phyloP scores from a whole-genome alignment of 2,888 invertebrate species.

The Halictus quadricinctus region DNA sequence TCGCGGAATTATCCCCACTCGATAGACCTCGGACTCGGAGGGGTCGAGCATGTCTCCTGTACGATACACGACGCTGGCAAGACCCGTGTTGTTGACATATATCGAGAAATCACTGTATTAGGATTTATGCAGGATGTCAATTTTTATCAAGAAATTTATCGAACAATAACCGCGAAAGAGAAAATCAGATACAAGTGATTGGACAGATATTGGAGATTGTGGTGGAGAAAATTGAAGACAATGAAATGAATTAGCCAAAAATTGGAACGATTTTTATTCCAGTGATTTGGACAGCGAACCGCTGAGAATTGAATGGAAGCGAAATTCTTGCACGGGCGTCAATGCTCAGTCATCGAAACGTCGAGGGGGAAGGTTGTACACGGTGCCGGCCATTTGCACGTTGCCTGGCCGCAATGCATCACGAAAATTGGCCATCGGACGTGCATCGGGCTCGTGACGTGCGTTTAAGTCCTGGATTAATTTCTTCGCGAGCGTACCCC shows the following conservation, averaged over 20 bases:
- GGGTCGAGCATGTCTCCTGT: too few relatives aligned
- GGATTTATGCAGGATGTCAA: too few relatives aligned
- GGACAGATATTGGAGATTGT: too few relatives aligned
- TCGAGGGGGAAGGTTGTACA: conserved; percentile 9
- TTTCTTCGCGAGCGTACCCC: conserved; percentile 52
- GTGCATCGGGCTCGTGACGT: conserved; percentile 51
- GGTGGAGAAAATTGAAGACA: too few relatives aligned
- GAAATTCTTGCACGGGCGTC: neutral
- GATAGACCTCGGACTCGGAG: too few relatives aligned
- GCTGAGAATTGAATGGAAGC: neutral
- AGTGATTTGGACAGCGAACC: neutral
- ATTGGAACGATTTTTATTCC: neutral
- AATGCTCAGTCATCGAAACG: conserved; percentile 14
- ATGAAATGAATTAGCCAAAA: neutral
- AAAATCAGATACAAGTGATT: too few relatives aligned
- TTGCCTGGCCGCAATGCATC: conserved; percentile 47
- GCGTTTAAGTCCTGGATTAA: conserved; percentile 65
- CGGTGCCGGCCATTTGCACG: conserved; percentile 32
- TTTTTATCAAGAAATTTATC: too few relatives aligned
- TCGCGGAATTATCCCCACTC: too few relatives aligned
- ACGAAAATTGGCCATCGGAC: conserved; percentile 50
- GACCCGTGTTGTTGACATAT: too few relatives aligned
- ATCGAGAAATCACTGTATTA: too few relatives aligned
- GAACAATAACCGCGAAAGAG: too few relatives aligned
- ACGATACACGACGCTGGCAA: too few relatives aligned